These are phyloP conservation scores for Cryptosula pallasiana DNA, from an alignment of 2,888 invertebrate species.

Conservation along the genomic window DNA sequence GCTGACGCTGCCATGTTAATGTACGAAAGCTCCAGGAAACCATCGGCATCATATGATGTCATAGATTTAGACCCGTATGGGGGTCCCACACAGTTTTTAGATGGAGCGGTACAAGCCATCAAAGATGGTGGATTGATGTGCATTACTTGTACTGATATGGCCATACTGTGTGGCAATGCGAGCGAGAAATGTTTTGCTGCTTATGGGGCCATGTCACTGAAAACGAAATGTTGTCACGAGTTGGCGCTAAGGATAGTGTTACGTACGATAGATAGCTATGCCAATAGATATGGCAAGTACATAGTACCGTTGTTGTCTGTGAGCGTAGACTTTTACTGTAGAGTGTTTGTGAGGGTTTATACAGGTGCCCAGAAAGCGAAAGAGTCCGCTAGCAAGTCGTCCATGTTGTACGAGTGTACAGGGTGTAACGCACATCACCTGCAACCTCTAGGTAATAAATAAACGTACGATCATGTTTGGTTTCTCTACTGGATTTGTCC, in stretches of 20 bases:
- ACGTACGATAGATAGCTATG: constrained; percentile 82
- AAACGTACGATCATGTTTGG: no score
- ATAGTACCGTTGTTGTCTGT: constrained; percentile 84
- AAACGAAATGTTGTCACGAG: constrained; percentile 76
- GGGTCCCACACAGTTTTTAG: constrained; percentile 81
- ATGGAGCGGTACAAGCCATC: constrained; percentile 49
- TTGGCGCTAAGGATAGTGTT: constrained; percentile 90
- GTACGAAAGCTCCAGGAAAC: constrained; percentile 59
- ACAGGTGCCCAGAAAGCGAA: constrained; percentile 80
- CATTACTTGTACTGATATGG: constrained; percentile 95
- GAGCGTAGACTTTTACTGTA: constrained; percentile 92
- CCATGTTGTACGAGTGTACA: constrained; percentile 81
- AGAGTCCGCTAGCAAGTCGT: constrained; percentile 68
- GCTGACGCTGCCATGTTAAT: constrained; percentile 69
- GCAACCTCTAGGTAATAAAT: constrained; percentile 71
- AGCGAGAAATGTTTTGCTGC: constrained; percentile 88
- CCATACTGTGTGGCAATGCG: constrained; percentile 84
- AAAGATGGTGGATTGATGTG: constrained; percentile 71
- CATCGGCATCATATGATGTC: constrained; percentile 70
- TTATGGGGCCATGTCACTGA: constrained; percentile 84
- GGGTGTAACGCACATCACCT: constrained; percentile 78
- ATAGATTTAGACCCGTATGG: constrained; percentile 98
- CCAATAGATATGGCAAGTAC: constrained; percentile 86
- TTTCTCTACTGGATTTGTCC: no score
- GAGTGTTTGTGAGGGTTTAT: constrained; percentile 82